Evolutionary conservation across 2,797 vertebrate genomes (phyloP).

Genomic region (Bucorvus abyssinicus): DNA sequence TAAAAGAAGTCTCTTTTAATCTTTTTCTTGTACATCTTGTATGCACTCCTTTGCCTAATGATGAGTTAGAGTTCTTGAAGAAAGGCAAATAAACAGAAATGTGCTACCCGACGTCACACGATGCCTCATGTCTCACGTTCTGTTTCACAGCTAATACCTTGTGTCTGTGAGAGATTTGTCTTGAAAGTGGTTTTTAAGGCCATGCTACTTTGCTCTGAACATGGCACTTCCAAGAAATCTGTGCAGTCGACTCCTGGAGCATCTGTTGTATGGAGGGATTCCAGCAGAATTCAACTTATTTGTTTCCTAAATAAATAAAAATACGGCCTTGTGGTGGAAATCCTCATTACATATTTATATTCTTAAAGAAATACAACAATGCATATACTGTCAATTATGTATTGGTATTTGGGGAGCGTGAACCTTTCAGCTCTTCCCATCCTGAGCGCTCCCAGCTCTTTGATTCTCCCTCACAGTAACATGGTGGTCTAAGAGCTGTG

Average conservation of each 20-base stretch:
- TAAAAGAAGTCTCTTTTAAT: constrained; percentile 31
- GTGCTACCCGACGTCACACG: neutral
- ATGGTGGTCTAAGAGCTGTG: neutral
- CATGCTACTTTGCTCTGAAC: neutral
- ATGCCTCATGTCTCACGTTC: neutral
- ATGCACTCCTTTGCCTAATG: neutral
- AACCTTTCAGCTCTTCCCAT: neutral
- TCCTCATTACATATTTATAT: neutral
- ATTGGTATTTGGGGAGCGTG: neutral
- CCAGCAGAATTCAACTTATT: neutral
- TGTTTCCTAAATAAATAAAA: constrained; percentile 32
- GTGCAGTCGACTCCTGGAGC: neutral
- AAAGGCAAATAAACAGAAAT: constrained; percentile 47
- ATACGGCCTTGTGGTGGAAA: neutral
- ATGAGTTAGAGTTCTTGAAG: constrained; percentile 13
- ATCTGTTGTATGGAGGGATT: neutral
- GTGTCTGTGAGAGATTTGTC: neutral
- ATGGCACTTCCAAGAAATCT: neutral
- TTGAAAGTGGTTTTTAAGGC: neutral
- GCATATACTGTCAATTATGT: neutral
- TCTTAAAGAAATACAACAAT: neutral
- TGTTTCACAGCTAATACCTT: neutral
- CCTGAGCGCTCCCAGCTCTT: neutral
- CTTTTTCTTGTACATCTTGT: constrained; percentile 35
- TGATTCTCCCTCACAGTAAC: neutral